Base-by-base conservation (phyloP, 1,140 invertebrate species). In the Hyphantria cunea region DNA sequence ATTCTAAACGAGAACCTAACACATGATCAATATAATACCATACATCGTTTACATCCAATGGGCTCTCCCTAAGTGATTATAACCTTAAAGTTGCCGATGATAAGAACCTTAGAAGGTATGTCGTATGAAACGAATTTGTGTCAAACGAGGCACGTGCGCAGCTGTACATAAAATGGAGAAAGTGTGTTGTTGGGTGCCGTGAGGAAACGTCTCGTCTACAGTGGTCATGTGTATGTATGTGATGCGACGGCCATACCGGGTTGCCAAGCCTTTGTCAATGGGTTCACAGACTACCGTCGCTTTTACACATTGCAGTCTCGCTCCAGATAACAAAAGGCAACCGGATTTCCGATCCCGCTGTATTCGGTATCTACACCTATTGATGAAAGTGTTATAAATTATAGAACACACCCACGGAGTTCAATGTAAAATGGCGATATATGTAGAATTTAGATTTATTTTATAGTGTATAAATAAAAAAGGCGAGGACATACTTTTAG, bases 81-180 rank as follows among this genome's bases (percentile, higher is more conserved):
- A 25, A 5, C 17, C 17, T 25, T 25, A 3, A 25, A 25, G 17
- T 25, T 25, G 5, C 17, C 5, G 17, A 25, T 5, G 1, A 25
- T 25, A 25, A 1, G 5, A 25, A 25, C 2, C 17, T 25, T 25
- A 25, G 5, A 25, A 25, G 1, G 17, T 59, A 42, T n/a, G 34
- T 33, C n/a, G 39, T 51, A 59, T 44, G 63, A 37, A 25, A 25
- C 72, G 78, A 78, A 83, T 82, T 69, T 82, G 78, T 89, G 78
- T 77, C 84, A 86, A 49, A 48, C 62, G 70, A 75, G 76, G 78
- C 80, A 84, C 77, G 76, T 70, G 76, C 76, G 56, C 71, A 48
- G 70, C 60, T 61, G 47, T 42, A 64, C 56, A 69, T 58, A 68
- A 62, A 55, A 64, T 62, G 80, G 86, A 80, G 84, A 89, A 86